Evolutionary conservation across 2,797 vertebrate genomes (phyloP), one percentile per base, ranked within the genome.

Genomic region (Cynodonichthys magdalenae): DNA sequence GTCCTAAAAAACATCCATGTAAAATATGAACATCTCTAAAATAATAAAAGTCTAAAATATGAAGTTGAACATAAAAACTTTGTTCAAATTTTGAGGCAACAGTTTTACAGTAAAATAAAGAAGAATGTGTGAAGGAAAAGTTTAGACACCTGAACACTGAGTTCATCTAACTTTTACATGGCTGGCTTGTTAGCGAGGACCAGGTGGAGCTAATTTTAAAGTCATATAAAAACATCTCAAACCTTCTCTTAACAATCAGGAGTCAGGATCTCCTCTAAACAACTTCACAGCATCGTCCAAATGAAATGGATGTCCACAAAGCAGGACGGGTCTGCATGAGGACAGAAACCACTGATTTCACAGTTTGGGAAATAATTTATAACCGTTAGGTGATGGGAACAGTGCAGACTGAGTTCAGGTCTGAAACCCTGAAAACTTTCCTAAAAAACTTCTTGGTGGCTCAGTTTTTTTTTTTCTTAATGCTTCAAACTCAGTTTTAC

Each of bases 141-240:
- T 57, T 5, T 18, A 5, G 41, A 28, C 44, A 1, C 28, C n/a
- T 36, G 56, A 1, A 29, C 28, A 42, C 18, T 14, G 1, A 44
- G 48, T 12, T 52, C 29, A 34, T 19, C 18, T 24, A 36, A 29
- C 48, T 42, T 52, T 28, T 17, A 14, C 4, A 14, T 29, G 29
- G 48, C 34, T 41, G 15, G 59, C 34, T 7, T 41, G 58, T 50
- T n/a, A 57, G 47, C 19, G 20, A 60, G 50, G 34, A 47, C 20
- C 58, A 60, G 46, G 19, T 27, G 48, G 42, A 51, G 59, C 48
- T 28, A 5, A 42, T 52, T 44, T 24, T 20, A 45, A 34, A 45
- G n/a, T 24, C 10, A 15, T 10, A 19, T 15, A 19, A 45, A 53
- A 28, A 62, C 39, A 15, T 15, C 6, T 46, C 27, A 31, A 45